A percentile compares a stretch with the other conserved stretches of the same genome.
Evolutionary conservation across 2,113 vertebrate genomes (phyloP).

Genomic region (Puffinus mauretanicus): DNA sequence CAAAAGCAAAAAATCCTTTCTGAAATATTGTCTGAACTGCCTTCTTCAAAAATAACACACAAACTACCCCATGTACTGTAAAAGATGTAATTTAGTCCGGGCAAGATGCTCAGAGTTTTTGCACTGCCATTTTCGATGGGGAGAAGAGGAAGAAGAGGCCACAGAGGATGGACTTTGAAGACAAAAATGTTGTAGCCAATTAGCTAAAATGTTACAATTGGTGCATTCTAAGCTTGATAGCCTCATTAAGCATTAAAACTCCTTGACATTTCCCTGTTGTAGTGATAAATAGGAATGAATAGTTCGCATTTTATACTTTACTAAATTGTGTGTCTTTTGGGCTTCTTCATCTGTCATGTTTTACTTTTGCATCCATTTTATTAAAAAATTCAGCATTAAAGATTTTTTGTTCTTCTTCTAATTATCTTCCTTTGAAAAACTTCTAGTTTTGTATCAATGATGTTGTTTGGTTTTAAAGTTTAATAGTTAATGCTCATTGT

Average conservation of each 20-base stretch:
- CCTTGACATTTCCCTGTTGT: slow-evolving; percentile 78
- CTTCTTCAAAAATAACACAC: slow-evolving; percentile 17
- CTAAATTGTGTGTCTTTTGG: not conserved
- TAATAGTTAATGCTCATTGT: slow-evolving; percentile 59
- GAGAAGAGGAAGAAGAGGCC: not conserved
- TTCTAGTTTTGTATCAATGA: slow-evolving; percentile 37
- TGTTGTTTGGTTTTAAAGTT: slow-evolving; percentile 52
- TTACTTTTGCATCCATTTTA: not conserved
- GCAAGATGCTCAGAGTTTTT: slow-evolving; percentile 14
- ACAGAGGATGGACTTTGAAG: not conserved
- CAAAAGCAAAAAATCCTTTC: not conserved
- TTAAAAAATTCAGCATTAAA: not conserved
- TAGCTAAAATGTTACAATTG: slow-evolving; percentile 82
- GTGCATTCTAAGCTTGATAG: slow-evolving; percentile 72
- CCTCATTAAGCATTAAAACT: slow-evolving; percentile 84
- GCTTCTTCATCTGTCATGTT: not conserved
- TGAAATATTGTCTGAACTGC: not conserved
- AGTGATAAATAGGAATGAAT: slow-evolving; percentile 58
- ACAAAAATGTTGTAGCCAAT: slow-evolving; percentile 80
- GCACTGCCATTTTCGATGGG: not conserved
- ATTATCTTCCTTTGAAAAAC: slow-evolving; percentile 7
- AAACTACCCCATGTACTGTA: not conserved
- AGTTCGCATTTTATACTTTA: slow-evolving; percentile 40
- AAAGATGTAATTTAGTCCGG: not conserved
- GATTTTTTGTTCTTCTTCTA: not conserved